Evolutionary conservation across 2,888 invertebrate genomes (phyloP).

Genomic region (Cataglyphis rosenhaueri): DNA sequence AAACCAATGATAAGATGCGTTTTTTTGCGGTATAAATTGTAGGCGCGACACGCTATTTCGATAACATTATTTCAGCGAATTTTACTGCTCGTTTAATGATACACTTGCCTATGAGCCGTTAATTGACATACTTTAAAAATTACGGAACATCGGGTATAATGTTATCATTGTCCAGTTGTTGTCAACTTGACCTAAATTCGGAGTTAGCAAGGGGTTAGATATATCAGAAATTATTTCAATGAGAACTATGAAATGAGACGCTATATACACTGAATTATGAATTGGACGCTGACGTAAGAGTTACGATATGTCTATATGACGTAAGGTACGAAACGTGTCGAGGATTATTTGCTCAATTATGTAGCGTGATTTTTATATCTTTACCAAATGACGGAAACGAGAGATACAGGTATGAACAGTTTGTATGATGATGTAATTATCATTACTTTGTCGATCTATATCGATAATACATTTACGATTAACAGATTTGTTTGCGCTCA

Average conservation of each 20-base stretch:
- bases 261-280: conserved; percentile 31
- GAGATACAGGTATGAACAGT: not conserved
- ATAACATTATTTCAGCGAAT: not conserved
- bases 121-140: conserved; percentile 6
- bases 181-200: conserved; percentile 24
- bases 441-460: not conserved
- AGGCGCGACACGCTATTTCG: not conserved
- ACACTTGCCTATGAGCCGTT: not conserved
- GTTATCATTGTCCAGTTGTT: not conserved
- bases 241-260: conserved; percentile 16
- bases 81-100: conserved; percentile 2
- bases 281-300: conserved; percentile 21
- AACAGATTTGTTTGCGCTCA: not conserved
- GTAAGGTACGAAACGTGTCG: not conserved
- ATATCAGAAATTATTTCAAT: not conserved
- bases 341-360: conserved; percentile 18
- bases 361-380: not conserved
- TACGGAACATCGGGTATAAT: not conserved
- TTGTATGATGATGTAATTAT: not conserved
- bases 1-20: not conserved
- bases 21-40: not conserved
- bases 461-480: not conserved
- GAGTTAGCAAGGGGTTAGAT: not conserved
- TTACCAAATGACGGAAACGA: not conserved
- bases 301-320: not conserved